A percentile compares a stretch with the other conserved stretches of the same genome.
Evolutionary conservation across 2,113 vertebrate species (phyloP).

Genomic region (Rhinolophus ferrumequinum): DNA sequence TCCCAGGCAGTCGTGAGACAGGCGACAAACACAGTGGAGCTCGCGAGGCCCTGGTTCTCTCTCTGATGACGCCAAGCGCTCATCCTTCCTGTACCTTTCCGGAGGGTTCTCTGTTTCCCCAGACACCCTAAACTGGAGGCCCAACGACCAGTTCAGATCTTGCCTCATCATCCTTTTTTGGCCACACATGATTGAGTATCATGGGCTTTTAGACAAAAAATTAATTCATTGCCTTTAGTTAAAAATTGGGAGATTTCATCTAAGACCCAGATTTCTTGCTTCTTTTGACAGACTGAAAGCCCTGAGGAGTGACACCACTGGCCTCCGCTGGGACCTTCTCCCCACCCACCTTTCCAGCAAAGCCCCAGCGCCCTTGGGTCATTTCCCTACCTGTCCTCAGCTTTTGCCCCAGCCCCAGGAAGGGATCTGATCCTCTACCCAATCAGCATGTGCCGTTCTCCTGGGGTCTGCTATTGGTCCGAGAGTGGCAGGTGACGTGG

Average conservation of each 20-base stretch:
- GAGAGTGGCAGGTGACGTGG: not conserved
- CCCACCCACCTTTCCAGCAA: not conserved
- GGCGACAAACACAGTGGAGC: not conserved
- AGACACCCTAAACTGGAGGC: not conserved
- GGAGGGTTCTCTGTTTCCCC: not conserved
- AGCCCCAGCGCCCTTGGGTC: fast-evolving
- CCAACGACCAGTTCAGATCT: not conserved
- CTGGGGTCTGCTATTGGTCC: not conserved
- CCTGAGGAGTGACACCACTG: fast-evolving
- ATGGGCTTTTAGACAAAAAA: not conserved
- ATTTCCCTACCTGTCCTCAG: not conserved
- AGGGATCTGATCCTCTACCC: not conserved
- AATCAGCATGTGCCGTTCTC: not conserved
- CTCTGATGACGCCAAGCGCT: too few relatives aligned
- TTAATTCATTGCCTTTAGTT: not conserved
- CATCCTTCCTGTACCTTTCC: not conserved
- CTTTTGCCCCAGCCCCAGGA: not conserved
- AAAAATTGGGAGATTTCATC: not conserved
- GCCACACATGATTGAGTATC: fast-evolving
- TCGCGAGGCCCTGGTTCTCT: not conserved
- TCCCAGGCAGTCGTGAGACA: not conserved
- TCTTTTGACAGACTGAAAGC: not conserved
- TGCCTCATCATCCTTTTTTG: not conserved
- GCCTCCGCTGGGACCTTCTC: too few relatives aligned
- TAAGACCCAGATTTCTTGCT: not conserved